Conservation (phyloP, 2,113 vertebrate genomes). For the Montifringilla adamsi region DNA sequence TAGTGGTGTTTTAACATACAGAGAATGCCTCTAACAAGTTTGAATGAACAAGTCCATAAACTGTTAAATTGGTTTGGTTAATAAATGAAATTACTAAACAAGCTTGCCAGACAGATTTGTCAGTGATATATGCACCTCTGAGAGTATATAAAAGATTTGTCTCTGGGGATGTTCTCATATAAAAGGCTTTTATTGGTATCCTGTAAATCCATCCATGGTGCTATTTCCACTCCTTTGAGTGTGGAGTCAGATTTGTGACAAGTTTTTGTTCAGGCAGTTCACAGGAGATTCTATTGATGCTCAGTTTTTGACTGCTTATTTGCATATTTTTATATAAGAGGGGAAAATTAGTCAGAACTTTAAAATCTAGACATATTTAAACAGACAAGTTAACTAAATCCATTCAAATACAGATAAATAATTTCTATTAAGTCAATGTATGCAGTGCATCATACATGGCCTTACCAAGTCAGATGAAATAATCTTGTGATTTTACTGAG, state of each 20-base stretch:
- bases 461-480: not conserved
- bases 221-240: not conserved
- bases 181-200: conserved; percentile 23
- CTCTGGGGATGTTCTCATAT: conserved; percentile 3
- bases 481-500: not conserved
- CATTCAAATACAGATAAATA: not conserved
- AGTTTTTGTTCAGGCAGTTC: not conserved
- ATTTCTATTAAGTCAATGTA: not conserved
- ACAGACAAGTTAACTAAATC: not conserved
- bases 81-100: conserved; percentile 55
- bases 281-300: not conserved
- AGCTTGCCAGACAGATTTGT: not conserved
- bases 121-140: conserved; percentile 46
- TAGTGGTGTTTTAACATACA: not conserved
- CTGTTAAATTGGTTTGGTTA: conserved; percentile 28
- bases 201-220: not conserved
- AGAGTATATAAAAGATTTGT: conserved; percentile 7
- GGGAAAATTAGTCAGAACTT: not conserved
- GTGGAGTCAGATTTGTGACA: not conserved
- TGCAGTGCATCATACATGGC: not conserved
- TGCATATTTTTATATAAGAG: not conserved
- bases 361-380: not conserved
- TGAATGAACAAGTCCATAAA: conserved; percentile 21
- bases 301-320: not conserved
- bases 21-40: not conserved